These are phyloP conservation scores for Sarcophaga carnaria DNA, from an alignment of 2,888 invertebrate genomes.

Conservation along the genomic window DNA sequence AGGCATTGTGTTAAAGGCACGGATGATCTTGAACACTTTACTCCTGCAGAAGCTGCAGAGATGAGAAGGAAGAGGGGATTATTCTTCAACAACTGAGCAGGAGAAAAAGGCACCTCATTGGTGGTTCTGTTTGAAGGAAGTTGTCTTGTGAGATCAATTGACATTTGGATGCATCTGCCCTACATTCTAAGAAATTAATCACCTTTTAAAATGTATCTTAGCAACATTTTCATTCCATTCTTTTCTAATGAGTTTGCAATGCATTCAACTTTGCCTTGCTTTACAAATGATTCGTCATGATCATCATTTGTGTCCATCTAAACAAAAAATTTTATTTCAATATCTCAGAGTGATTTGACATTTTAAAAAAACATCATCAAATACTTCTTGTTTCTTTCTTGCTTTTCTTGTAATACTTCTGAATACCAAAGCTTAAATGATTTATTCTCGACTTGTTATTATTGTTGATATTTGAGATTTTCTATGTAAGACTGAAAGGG, in stretches of 20 bases:
- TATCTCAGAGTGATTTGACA: background rate
- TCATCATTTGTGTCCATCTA: no score
- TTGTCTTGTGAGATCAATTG: no score
- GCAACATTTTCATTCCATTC: background rate
- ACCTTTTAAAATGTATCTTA: background rate
- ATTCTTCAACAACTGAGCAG: no score
- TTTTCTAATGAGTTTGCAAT: background rate
- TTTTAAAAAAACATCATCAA: background rate
- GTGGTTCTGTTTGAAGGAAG: no score
- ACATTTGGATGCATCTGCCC: no score
- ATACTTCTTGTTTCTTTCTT: background rate
- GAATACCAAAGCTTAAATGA: background rate
- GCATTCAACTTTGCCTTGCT: background rate
- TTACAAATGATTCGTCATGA: background rate
- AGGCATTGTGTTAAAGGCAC: no score
- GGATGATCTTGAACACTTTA: no score
- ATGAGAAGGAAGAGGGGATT: no score
- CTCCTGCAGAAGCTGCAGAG: no score
- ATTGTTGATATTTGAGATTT: no score
- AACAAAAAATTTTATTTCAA: no score
- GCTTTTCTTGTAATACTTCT: background rate
- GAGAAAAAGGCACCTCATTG: no score
- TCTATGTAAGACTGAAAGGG: slow-evolving; percentile 13
- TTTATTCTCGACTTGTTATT: background rate
- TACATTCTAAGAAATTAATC: background rate